Percentiles rank a stretch among this genome's conserved stretches.
phyloP scores from a whole-genome alignment of 2,797 vertebrate genomes.

The Sebastes umbrosus region DNA sequence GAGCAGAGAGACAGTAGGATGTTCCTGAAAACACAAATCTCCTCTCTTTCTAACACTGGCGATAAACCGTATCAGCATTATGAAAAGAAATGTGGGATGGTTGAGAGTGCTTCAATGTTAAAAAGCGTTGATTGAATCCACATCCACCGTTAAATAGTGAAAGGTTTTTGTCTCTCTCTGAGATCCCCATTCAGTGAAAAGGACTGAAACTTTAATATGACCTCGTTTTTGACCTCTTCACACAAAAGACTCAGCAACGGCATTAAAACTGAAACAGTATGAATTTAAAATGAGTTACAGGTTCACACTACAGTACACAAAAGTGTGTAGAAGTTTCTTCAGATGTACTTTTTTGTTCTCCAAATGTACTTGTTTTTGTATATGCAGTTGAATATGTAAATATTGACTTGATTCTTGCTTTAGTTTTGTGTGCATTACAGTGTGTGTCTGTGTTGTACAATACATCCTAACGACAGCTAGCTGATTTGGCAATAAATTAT shows the following conservation, averaged over 20 bases:
- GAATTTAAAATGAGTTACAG: neutral
- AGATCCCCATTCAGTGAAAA: neutral
- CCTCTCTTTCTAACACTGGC: neutral
- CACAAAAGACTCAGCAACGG: neutral
- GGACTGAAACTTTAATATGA: neutral
- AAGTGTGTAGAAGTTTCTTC: neutral
- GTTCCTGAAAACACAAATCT: neutral
- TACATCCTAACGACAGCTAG: neutral
- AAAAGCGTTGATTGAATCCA: neutral
- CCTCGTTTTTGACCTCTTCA: neutral
- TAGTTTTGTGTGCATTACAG: neutral
- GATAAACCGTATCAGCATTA: neutral
- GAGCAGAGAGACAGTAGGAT: conserved; percentile 9
- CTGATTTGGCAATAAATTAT: neutral
- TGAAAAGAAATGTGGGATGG: neutral
- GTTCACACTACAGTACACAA: neutral
- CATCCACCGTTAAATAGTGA: neutral
- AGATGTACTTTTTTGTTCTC: neutral
- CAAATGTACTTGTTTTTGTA: neutral
- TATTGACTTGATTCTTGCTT: neutral
- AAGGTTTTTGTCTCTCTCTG: neutral
- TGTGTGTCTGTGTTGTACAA: neutral
- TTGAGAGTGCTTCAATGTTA: neutral
- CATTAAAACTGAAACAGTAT: neutral
- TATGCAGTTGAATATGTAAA: neutral